Percentiles rank a stretch among this genome's conserved stretches.
phyloP scores from a whole-genome alignment of 1,140 invertebrate genomes.

The Dysdera silvatica region DNA sequence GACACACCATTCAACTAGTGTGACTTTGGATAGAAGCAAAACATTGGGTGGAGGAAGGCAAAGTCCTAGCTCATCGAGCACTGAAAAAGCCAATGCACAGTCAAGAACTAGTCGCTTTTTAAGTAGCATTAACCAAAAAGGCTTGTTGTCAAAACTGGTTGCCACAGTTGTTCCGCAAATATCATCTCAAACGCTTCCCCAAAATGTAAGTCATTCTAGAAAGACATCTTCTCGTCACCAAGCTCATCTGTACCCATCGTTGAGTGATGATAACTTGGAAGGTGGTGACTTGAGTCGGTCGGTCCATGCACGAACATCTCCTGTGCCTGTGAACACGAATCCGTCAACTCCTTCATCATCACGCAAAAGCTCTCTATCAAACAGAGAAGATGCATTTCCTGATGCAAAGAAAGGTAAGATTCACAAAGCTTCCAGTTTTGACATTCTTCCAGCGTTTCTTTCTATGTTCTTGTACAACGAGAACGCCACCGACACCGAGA shows the following conservation, averaged over 20 bases:
- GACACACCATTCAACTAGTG: slow-evolving; percentile 7
- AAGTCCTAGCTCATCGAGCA: not conserved
- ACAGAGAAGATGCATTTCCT: not conserved
- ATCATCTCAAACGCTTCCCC: slow-evolving; percentile 21
- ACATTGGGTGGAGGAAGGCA: not conserved
- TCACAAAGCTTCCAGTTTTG: slow-evolving; percentile 32
- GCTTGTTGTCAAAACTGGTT: slow-evolving; percentile 27
- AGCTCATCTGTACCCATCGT: slow-evolving; percentile 10
- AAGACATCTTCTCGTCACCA: slow-evolving; percentile 9
- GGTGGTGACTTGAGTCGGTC: slow-evolving; percentile 14
- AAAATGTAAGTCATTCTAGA: slow-evolving; percentile 1
- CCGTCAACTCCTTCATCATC: slow-evolving; percentile 20
- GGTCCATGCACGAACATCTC: slow-evolving; percentile 11
- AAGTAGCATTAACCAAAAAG: slow-evolving; percentile 21
- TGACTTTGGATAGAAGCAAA: slow-evolving; percentile 17
- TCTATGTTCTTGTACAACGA: slow-evolving; percentile 24
- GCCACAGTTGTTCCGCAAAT: slow-evolving; percentile 26
- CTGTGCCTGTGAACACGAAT: slow-evolving; percentile 2
- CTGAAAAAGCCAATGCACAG: slow-evolving; percentile 5
- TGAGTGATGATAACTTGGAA: slow-evolving; percentile 25
- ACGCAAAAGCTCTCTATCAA: slow-evolving; percentile 16
- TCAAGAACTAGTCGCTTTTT: slow-evolving; percentile 20
- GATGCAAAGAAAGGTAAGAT: slow-evolving; percentile 17
- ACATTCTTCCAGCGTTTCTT: slow-evolving; percentile 29
- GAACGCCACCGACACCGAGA: not conserved